phyloP scores from a whole-genome alignment of 2,888 invertebrate genomes.

The Opisthograptis luteolata region DNA sequence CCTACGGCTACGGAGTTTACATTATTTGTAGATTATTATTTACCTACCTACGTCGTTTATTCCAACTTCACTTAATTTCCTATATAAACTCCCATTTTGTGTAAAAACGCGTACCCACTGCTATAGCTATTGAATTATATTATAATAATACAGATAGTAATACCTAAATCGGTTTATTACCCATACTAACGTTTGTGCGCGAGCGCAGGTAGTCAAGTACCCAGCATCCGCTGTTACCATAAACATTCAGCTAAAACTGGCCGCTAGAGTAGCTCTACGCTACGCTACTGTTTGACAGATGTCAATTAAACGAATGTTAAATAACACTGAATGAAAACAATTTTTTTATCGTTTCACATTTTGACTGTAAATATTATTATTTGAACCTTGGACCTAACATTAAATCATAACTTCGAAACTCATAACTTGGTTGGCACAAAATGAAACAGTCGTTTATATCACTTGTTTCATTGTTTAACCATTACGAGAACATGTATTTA shows the following conservation, averaged over 20 bases:
- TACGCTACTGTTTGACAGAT: slow-evolving; percentile 68
- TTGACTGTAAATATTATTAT: slow-evolving; percentile 1
- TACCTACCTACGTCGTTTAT: too few species aligned
- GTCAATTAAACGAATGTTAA: slow-evolving; percentile 44
- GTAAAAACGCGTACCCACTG: too few species aligned
- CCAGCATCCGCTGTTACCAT: slow-evolving; percentile 73
- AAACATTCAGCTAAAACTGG: slow-evolving; percentile 76
- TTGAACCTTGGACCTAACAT: slow-evolving; percentile 51
- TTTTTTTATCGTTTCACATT: background rate
- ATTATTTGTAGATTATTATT: too few species aligned
- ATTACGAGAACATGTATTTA: slow-evolving; percentile 16
- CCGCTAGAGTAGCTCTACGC: slow-evolving; percentile 53
- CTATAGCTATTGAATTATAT: too few species aligned
- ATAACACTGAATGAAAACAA: background rate
- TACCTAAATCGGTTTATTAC: too few species aligned
- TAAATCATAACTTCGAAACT: slow-evolving; percentile 43
- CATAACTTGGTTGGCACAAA: slow-evolving; percentile 33
- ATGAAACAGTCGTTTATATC: slow-evolving; percentile 54
- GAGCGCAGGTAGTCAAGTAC: slow-evolving; percentile 48
- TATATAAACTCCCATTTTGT: too few species aligned
- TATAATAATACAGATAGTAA: too few species aligned
- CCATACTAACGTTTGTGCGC: slow-evolving; percentile 32
- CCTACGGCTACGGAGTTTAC: too few species aligned
- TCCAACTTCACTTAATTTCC: too few species aligned
- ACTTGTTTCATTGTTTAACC: slow-evolving; percentile 43